A percentile compares a stretch with the other conserved stretches of the same genome.
Conservation (phyloP, 1,140 invertebrate genomes). For the Hydropsyche tenuis region DNA sequence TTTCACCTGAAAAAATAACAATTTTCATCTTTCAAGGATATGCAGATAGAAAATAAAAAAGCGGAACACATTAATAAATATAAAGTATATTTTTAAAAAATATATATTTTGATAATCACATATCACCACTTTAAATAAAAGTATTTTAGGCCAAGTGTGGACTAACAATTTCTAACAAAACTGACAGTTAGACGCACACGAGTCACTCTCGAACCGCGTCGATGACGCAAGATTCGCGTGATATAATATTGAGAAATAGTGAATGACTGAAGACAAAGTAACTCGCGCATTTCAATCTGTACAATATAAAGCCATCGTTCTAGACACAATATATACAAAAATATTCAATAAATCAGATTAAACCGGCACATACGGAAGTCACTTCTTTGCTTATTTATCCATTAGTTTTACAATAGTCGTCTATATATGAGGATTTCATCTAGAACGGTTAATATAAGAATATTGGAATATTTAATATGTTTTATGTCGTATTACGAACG, state of each 20-base stretch:
- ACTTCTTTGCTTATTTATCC: slow-evolving; percentile 2
- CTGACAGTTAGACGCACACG: background rate
- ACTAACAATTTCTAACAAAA: slow-evolving; percentile 25
- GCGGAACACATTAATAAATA: slow-evolving; percentile 20
- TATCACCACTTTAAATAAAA: slow-evolving; percentile 34
- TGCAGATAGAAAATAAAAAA: background rate
- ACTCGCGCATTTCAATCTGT: background rate
- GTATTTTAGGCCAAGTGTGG: slow-evolving; percentile 35
- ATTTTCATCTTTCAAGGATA: too few species aligned
- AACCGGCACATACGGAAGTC: slow-evolving; percentile 10
- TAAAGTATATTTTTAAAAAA: slow-evolving; percentile 35
- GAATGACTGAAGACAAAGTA: background rate
- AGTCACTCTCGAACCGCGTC: background rate
- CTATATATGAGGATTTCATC: too few species aligned
- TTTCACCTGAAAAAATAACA: too few species aligned
- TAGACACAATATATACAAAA: slow-evolving; percentile 18
- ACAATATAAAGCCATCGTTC: background rate
- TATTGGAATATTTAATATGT: too few species aligned
- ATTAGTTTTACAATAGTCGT: background rate
- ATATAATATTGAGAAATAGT: too few species aligned
- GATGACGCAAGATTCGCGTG: too few species aligned
- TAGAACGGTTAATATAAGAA: too few species aligned
- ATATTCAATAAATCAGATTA: slow-evolving; percentile 24
- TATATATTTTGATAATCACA: slow-evolving; percentile 40
- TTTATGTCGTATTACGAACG: too few species aligned